Evolutionary conservation across 2,797 vertebrate species (phyloP), one percentile per base, ranked within the genome.

Genomic region (Argentina silus): DNA sequence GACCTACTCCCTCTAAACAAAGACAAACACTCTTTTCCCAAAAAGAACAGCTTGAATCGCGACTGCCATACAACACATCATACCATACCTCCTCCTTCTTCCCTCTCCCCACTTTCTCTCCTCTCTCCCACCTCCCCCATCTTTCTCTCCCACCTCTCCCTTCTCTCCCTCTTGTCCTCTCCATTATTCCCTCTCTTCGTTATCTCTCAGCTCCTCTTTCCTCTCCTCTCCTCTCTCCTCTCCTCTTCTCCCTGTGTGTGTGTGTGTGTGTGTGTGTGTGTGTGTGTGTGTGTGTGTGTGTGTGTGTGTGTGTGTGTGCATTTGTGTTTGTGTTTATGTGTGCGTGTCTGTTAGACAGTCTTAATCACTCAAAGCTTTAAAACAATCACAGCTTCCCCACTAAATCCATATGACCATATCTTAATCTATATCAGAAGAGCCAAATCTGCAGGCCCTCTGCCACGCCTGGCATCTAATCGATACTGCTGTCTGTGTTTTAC

Each of bases 401-500:
- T 75, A 77, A 88, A 91, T 89, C 89, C 83, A 89, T 86, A 83
- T 73, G 77, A 60, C 83, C 78, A 36, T 90, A 90, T 90, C 88
- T 90, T 88, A 90, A 90, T 90, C 87, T 86, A 90, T 87, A 90
- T 86, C 78, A 56, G 75, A 53, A 81, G 82, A 84, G 78, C 78
- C 81, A 83, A 86, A 78, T 85, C 85, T 83, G 80, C 84, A 19
- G 69, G 77, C 63, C 19, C 80, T 47, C 77, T 27, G 82, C 78
- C 69, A 77, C 17, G 67, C 81, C 83, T 56, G 82, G 80, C 81
- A 83, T 73, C 0, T 7, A 80, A 86, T 91, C 90, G 72, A 91
- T 91, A 84, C 75, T 4, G 44, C 74, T 55, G 83, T 88, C 87
- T 89, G 88, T 84, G 87, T 88, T 88, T 88, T 90, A 90, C 90